Evolutionary conservation across 1,140 invertebrate genomes (phyloP).

Genomic region (Dolichoris vasculosae): DNA sequence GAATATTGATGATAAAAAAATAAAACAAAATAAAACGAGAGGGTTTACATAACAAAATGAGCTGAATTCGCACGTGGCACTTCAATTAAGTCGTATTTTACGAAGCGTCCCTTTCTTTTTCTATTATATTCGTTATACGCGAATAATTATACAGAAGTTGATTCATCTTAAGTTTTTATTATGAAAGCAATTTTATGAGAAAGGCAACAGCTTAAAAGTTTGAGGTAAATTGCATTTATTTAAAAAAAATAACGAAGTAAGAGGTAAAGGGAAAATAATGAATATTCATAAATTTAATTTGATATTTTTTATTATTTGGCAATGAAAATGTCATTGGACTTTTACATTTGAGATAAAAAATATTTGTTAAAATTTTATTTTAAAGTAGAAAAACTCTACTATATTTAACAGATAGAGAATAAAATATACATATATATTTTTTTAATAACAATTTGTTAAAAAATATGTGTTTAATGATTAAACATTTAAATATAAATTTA

Average conservation of each 20-base stretch:
- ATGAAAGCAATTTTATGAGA: background rate
- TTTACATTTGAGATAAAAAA: slow-evolving; percentile 36
- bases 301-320: slow-evolving; percentile 40
- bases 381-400: background rate
- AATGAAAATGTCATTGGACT: slow-evolving; percentile 14
- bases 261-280: slow-evolving; percentile 5
- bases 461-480: slow-evolving; percentile 13
- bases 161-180: slow-evolving; percentile 8
- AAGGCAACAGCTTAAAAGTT: slow-evolving; percentile 10
- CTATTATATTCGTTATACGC: background rate
- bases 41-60: slow-evolving; percentile 26
- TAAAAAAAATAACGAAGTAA: background rate
- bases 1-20: background rate
- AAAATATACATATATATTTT: slow-evolving; percentile 17
- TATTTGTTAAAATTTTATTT: slow-evolving; percentile 25
- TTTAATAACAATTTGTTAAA: slow-evolving; percentile 31
- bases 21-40: background rate
- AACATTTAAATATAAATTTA: slow-evolving; percentile 3
- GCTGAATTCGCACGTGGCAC: background rate
- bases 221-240: slow-evolving; percentile 1
- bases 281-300: slow-evolving; percentile 25
- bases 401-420: slow-evolving; percentile 13
- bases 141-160: slow-evolving; percentile 25
- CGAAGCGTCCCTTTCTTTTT: background rate
- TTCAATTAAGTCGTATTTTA: slow-evolving; percentile 27